phyloP scores from a whole-genome alignment of 2,113 vertebrate genomes.

The Calidris pugnax region DNA sequence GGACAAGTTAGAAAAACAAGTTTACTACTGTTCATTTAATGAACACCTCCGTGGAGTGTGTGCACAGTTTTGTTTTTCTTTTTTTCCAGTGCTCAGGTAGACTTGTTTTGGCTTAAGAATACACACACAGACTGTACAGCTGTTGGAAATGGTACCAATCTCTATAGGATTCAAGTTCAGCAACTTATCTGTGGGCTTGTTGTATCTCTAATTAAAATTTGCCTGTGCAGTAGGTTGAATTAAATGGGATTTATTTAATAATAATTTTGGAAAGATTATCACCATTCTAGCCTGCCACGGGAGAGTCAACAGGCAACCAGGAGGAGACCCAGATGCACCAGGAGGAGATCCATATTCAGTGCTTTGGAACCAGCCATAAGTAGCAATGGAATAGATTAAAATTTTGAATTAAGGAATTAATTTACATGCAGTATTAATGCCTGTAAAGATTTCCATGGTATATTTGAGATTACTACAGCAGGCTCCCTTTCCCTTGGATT shows the following conservation, averaged over 20 bases:
- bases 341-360: neutral
- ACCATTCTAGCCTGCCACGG: neutral
- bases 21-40: neutral
- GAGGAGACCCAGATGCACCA: neutral
- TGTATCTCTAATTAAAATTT: neutral
- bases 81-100: neutral
- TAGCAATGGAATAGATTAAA: neutral
- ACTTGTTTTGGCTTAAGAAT: neutral
- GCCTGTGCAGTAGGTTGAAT: neutral
- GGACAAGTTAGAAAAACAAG: slow-evolving; percentile 53
- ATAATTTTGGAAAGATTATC: neutral
- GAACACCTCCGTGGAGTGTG: neutral
- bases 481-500: neutral
- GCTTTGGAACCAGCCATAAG: neutral
- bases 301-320: neutral
- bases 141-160: neutral
- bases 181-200: neutral
- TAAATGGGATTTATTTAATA: neutral
- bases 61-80: neutral
- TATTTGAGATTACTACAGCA: neutral
- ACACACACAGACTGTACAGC: neutral
- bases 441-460: neutral
- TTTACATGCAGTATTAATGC: neutral
- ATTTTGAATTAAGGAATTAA: neutral
- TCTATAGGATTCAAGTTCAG: neutral